phyloP scores from a whole-genome alignment of 2,113 vertebrate species.

The Chionis minor region DNA sequence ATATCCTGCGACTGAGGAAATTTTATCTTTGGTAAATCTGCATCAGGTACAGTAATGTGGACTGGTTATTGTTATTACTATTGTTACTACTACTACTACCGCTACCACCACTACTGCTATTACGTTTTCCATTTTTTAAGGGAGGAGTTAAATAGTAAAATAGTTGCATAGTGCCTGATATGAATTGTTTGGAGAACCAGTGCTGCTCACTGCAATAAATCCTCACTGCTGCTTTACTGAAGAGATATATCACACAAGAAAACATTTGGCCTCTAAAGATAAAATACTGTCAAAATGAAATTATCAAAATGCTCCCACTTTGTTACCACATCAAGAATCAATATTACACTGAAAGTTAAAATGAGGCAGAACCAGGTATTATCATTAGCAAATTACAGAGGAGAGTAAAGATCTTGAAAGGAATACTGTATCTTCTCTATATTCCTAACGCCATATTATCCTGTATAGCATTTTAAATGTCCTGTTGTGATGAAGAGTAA shows the following conservation, averaged over 20 bases:
- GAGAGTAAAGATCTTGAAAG: background rate
- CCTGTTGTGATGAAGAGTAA: background rate
- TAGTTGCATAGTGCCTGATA: background rate
- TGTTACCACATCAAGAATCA: background rate
- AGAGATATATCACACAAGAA: background rate
- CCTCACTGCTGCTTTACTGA: background rate
- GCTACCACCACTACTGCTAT: background rate
- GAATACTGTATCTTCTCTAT: background rate
- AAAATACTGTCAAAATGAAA: background rate
- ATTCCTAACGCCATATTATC: background rate
- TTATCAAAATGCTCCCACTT: background rate
- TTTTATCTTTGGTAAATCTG: background rate
- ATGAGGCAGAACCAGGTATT: background rate
- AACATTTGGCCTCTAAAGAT: background rate
- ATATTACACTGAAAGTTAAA: background rate
- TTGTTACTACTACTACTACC: fast-evolving
- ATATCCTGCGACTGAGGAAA: background rate
- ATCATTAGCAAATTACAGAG: background rate
- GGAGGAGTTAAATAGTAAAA: background rate
- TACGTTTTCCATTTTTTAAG: background rate
- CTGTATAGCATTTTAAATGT: background rate
- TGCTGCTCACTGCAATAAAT: background rate
- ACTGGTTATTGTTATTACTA: background rate
- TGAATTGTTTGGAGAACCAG: background rate
- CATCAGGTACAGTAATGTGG: background rate